phyloP scores from a whole-genome alignment of 2,888 invertebrate genomes.

The Eupithecia subfuscata region DNA sequence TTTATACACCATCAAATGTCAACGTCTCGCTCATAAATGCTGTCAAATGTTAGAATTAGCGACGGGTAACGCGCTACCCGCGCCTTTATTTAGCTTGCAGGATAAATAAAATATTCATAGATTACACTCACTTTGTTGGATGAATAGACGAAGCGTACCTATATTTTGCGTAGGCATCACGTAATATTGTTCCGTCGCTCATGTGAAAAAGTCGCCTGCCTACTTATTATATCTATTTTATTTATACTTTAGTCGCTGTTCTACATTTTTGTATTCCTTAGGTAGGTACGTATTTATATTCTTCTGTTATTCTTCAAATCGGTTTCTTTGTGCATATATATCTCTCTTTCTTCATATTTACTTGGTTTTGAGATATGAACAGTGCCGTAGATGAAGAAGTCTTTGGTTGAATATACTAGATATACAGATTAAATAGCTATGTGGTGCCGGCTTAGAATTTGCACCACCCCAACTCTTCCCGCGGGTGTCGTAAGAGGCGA shows the following conservation, averaged over 20 bases:
- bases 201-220: not conserved
- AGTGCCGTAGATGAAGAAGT: not conserved
- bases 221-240: not conserved
- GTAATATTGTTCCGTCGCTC: not conserved
- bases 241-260: not conserved
- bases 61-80: no score
- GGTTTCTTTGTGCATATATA: not conserved
- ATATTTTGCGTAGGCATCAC: not conserved
- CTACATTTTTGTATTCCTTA: not conserved
- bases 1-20: no score
- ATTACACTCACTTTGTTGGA: not conserved
- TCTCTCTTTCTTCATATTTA: conserved; percentile 1
- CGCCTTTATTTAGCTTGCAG: no score
- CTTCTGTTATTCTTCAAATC: conserved; percentile 2
- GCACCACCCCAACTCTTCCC: no score
- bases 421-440: no score
- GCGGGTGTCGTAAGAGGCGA: no score
- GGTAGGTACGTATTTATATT: not conserved
- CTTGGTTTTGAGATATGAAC: not conserved
- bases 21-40: no score
- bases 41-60: no score
- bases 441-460: no score
- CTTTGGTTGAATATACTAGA: not conserved
- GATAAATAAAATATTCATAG: not conserved
- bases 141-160: not conserved